These are phyloP conservation scores for Acheta domesticus DNA, from an alignment of 2,888 invertebrate species.

Conservation along the genomic window DNA sequence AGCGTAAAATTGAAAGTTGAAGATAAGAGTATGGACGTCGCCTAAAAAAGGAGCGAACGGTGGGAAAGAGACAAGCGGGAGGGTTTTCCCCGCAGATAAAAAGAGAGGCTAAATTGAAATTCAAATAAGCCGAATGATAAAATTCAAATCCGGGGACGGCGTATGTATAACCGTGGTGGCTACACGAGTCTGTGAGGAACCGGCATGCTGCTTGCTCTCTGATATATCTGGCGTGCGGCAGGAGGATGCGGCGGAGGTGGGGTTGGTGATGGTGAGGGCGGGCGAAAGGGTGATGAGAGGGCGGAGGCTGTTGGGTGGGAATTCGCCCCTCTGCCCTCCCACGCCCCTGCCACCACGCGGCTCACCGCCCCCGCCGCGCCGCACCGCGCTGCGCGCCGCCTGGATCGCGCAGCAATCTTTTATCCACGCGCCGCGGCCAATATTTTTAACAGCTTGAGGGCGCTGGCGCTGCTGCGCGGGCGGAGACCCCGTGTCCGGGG, in stretches of 20 bases:
- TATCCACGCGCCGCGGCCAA: slow-evolving; percentile 1
- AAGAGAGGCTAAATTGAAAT: slow-evolving; percentile 43
- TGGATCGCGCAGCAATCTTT: neutral
- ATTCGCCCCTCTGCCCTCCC: no score
- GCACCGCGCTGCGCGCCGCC: no score
- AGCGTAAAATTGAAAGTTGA: slow-evolving; percentile 25
- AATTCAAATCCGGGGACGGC: slow-evolving; percentile 39
- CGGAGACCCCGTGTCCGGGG: no score
- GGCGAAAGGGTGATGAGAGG: neutral
- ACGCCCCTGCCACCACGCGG: no score
- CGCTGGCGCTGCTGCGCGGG: no score
- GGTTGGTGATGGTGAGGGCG: neutral
- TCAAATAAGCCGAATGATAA: slow-evolving; percentile 43
- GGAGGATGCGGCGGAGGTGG: neutral
- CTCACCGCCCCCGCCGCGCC: no score
- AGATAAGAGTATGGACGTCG: slow-evolving; percentile 24
- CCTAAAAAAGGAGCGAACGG: neutral
- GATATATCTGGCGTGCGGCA: neutral
- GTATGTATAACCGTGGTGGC: slow-evolving; percentile 5
- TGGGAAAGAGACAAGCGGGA: slow-evolving; percentile 18
- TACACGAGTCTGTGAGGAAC: neutral
- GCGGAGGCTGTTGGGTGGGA: no score
- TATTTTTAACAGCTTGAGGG: slow-evolving; percentile 3
- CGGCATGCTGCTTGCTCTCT: neutral
- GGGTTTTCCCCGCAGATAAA: slow-evolving; percentile 37